Evolutionary conservation across 2,888 invertebrate species (phyloP).

Genomic region (Yponomeuta cagnagella): DNA sequence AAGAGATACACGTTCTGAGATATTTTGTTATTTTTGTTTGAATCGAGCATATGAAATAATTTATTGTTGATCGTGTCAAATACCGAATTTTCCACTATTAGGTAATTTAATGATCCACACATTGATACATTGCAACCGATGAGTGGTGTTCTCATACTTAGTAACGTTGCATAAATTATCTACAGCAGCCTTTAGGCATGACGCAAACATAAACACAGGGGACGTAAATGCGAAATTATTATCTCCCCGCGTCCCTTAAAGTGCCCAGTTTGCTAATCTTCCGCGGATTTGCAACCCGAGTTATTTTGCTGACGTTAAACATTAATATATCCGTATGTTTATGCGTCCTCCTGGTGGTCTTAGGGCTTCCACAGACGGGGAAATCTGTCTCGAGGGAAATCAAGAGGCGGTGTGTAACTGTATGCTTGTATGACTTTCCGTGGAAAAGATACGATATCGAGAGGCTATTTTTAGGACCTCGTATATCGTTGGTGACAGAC

Average conservation of each 20-base stretch:
- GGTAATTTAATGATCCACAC: too few relatives aligned
- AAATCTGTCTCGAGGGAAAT: neutral
- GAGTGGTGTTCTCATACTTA: neutral
- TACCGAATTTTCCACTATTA: too few relatives aligned
- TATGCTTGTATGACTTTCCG: too few relatives aligned
- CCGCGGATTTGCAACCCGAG: neutral
- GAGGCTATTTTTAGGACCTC: too few relatives aligned
- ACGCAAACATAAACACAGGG: constrained; percentile 1
- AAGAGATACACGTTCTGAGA: too few relatives aligned
- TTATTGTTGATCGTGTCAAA: too few relatives aligned
- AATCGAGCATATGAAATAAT: too few relatives aligned
- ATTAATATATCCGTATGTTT: constrained; percentile 37
- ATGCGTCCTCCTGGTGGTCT: constrained; percentile 45
- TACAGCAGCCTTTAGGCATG: neutral
- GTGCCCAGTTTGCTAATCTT: constrained; percentile 4
- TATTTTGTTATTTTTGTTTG: too few relatives aligned
- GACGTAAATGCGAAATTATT: constrained; percentile 7
- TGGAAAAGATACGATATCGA: too few relatives aligned
- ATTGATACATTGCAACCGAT: too few relatives aligned
- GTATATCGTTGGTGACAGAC: too few relatives aligned
- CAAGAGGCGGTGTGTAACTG: neutral
- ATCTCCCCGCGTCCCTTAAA: neutral
- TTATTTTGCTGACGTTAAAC: constrained; percentile 17
- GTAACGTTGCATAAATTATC: neutral
- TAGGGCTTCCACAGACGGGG: neutral